phyloP scores from a whole-genome alignment of 2,888 invertebrate species.

The Pseudolycoriella hygida region DNA sequence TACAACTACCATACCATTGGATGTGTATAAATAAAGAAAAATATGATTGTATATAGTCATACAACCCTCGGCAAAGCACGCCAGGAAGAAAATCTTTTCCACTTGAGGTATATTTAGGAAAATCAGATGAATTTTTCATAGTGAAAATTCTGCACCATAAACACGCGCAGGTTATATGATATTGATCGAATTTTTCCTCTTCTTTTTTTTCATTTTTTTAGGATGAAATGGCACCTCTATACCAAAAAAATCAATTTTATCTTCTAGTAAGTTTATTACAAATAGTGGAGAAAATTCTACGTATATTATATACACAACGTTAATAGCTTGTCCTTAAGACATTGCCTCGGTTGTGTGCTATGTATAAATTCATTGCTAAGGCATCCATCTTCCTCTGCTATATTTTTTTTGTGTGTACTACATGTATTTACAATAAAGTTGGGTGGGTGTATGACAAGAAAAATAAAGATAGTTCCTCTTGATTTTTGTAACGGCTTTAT shows the following conservation, averaged over 20 bases:
- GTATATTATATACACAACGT: no score
- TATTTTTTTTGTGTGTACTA: neutral
- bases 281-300: no score
- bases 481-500: no score
- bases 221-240: neutral
- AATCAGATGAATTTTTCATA: conserved; percentile 1
- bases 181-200: neutral
- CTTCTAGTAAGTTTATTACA: no score
- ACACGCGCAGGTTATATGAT: neutral
- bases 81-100: no score
- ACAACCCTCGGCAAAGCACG: no score
- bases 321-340: no score
- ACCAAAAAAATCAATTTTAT: neutral
- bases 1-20: no score
- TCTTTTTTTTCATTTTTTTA: neutral
- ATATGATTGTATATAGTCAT: no score
- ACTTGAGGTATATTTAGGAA: neutral
- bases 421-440: neutral
- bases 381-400: neutral
- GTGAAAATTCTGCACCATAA: neutral
- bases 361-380: neutral
- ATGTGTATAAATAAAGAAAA: no score
- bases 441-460: neutral
- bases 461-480: neutral
- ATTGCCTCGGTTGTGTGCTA: no score